Percentiles rank a stretch among this genome's conserved stretches.
These are phyloP conservation scores for Heteractis magnifica DNA, from an alignment of 92 coral and sea anemone species.

Conservation along the genomic window DNA sequence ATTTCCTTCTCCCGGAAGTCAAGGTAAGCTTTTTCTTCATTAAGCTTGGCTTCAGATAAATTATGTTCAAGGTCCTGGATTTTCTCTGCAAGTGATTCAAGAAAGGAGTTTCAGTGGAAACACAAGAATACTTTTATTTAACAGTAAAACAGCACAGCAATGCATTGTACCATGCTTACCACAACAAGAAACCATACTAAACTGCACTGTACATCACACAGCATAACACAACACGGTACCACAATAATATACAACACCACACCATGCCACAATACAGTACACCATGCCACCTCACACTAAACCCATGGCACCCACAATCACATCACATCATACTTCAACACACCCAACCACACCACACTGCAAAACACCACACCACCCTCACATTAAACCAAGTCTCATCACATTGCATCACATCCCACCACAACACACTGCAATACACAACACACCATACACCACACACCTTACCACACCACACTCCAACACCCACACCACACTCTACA, in stretches of 20 bases:
- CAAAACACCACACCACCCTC: background rate
- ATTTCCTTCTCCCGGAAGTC: slow-evolving; percentile 80
- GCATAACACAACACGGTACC: background rate
- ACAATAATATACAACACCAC: background rate
- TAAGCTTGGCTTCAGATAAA: slow-evolving; percentile 51
- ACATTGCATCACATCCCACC: background rate
- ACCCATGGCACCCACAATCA: too few species aligned
- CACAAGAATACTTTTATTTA: background rate
- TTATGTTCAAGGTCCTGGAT: slow-evolving; percentile 59
- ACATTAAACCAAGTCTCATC: background rate
- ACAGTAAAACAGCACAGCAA: too few species aligned
- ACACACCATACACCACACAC: background rate
- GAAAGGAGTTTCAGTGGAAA: background rate
- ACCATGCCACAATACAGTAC: background rate
- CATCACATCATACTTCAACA: background rate
- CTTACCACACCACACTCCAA: background rate
- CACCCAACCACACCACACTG: background rate
- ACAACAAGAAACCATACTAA: background rate
- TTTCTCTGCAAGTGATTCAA: slow-evolving; percentile 50
- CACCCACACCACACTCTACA: background rate
- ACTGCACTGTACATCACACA: background rate
- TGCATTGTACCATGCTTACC: background rate
- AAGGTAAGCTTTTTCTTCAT: slow-evolving; percentile 66
- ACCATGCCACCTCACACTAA: background rate
- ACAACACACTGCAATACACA: too few species aligned